Conservation (phyloP, 1,140 invertebrate genomes). For the Lepidurus apus region DNA sequence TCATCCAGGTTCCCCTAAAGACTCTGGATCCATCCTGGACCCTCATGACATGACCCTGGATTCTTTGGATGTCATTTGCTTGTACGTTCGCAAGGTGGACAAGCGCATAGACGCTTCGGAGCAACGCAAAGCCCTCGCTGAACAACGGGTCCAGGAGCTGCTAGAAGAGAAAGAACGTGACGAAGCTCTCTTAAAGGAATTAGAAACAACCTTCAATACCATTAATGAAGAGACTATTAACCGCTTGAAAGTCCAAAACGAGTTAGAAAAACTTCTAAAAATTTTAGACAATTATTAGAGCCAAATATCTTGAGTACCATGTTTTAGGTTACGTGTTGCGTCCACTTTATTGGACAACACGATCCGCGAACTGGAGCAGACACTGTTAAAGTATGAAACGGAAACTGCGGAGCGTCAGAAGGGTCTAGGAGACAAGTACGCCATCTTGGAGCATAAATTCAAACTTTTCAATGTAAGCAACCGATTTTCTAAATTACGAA, state of each 20-base stretch:
- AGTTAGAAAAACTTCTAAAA: neutral
- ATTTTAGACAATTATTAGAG: neutral
- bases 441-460: neutral
- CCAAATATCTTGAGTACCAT: neutral
- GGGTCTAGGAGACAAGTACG: neutral
- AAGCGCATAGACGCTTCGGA: neutral
- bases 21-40: neutral
- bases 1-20: neutral
- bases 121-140: neutral
- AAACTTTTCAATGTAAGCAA: neutral
- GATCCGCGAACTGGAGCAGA: neutral
- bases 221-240: neutral
- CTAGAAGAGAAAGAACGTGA: neutral
- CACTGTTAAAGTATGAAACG: neutral
- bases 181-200: neutral
- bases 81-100: neutral
- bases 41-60: neutral
- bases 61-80: neutral
- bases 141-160: neutral
- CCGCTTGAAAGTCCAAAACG: neutral
- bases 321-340: neutral
- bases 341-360: neutral
- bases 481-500: too few relatives aligned
- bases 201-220: neutral
- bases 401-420: neutral